Percentiles rank a stretch among this genome's conserved stretches.
Evolutionary conservation across 1,140 invertebrate genomes (phyloP).

Genomic region (Chionoecetes opilio): DNA sequence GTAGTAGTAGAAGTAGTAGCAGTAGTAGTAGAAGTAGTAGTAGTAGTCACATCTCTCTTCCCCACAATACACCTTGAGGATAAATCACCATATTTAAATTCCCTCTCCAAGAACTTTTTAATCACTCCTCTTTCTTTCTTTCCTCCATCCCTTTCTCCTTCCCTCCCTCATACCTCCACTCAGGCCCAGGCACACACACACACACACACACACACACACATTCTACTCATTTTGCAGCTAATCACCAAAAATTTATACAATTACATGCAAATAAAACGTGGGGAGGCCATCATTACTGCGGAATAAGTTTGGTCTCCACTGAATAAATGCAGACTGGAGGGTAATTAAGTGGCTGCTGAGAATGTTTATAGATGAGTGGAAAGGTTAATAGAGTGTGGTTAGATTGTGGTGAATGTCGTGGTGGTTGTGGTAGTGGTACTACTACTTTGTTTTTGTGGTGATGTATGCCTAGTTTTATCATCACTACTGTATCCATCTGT

Average conservation of each 20-base stretch:
- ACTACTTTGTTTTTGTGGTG: neutral
- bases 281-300: neutral
- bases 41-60: neutral
- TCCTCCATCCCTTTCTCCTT: neutral
- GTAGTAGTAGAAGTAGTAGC: neutral
- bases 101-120: neutral
- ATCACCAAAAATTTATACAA: neutral
- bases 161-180: neutral
- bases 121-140: neutral
- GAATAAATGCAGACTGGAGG: neutral
- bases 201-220: too few relatives aligned
- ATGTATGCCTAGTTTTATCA: neutral
- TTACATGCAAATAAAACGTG: neutral
- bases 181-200: neutral
- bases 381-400: neutral
- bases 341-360: neutral
- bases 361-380: neutral
- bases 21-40: too few relatives aligned
- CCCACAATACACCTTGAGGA: neutral
- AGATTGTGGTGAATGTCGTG: neutral
- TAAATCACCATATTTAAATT: neutral
- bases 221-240: constrained; percentile 9
- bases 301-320: neutral
- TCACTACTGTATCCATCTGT: too few relatives aligned
- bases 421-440: neutral